Conservation (phyloP, 2,797 vertebrate species). For the Paratrypauchen microcephalus region DNA sequence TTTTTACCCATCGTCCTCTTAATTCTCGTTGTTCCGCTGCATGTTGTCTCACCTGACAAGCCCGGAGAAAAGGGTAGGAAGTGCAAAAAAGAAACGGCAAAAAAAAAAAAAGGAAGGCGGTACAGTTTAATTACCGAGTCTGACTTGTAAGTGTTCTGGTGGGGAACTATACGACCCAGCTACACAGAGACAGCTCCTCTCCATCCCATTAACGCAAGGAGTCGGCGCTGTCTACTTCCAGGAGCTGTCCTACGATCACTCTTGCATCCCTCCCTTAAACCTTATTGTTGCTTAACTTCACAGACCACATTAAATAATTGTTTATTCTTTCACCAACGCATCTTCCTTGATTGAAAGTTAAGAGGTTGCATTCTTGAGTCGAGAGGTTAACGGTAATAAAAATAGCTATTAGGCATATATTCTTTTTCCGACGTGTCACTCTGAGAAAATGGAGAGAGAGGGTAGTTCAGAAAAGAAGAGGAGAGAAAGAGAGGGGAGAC, state of each 20-base stretch:
- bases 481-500: conserved; percentile 86
- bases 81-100: conserved; percentile 26
- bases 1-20: conserved; percentile 58
- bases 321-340: conserved; percentile 50
- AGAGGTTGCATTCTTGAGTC: conserved; percentile 72
- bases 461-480: conserved; percentile 17
- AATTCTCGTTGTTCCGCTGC: conserved; percentile 71
- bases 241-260: conserved; percentile 55
- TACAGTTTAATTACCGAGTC: conserved; percentile 82
- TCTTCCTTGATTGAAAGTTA: conserved; percentile 71
- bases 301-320: conserved; percentile 62
- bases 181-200: conserved; percentile 75
- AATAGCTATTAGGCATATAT: conserved; percentile 87
- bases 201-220: conserved; percentile 81
- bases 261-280: conserved; percentile 30
- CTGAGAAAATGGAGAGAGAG: conserved; percentile 46
- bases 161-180: conserved; percentile 76
- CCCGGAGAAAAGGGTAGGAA: conserved; percentile 35
- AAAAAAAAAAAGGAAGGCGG: conserved; percentile 48
- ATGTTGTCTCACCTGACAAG: conserved; percentile 78
- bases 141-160: conserved; percentile 81
- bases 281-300: conserved; percentile 44
- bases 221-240: conserved; percentile 49
- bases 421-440: conserved; percentile 89
- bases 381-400: conserved; percentile 82